A percentile compares a stretch with the other conserved stretches of the same genome.
Conservation (phyloP, 2,113 vertebrate species). For the Campylorhamphus procurvoides region DNA sequence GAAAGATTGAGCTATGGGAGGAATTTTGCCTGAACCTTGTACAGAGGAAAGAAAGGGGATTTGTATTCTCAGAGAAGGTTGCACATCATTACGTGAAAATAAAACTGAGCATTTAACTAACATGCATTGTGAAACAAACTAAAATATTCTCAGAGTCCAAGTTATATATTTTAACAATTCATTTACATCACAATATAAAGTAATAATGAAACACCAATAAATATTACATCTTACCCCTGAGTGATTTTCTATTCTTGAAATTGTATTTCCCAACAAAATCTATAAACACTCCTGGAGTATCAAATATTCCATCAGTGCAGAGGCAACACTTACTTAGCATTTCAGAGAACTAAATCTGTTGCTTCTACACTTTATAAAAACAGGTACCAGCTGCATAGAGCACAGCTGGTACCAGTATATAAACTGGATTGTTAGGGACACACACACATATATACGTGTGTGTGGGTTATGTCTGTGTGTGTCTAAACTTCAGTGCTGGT, state of each 20-base stretch:
- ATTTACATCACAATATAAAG: not conserved
- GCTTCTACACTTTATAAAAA: not conserved
- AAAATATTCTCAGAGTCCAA: not conserved
- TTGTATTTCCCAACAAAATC: not conserved
- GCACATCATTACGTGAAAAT: not conserved
- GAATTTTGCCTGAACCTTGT: not conserved
- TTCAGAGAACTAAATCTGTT: not conserved
- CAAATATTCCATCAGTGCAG: not conserved
- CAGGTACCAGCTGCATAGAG: not conserved
- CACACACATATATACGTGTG: accelerated
- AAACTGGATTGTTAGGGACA: not conserved
- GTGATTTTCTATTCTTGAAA: not conserved
- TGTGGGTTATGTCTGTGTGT: accelerated
- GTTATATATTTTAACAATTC: not conserved
- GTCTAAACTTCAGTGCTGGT: not conserved
- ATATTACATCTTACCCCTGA: not conserved
- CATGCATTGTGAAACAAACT: not conserved
- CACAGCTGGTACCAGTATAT: not conserved
- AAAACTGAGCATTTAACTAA: not conserved
- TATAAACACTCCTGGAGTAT: not conserved
- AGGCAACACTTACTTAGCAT: not conserved
- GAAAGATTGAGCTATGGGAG: not conserved
- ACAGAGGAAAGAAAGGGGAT: not conserved
- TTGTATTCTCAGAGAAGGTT: not conserved
- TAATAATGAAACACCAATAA: not conserved